Percentiles rank a stretch among this genome's conserved stretches.
These are phyloP conservation scores for Gouania willdenowi DNA, from an alignment of 2,797 vertebrate species.

Conservation along the genomic window DNA sequence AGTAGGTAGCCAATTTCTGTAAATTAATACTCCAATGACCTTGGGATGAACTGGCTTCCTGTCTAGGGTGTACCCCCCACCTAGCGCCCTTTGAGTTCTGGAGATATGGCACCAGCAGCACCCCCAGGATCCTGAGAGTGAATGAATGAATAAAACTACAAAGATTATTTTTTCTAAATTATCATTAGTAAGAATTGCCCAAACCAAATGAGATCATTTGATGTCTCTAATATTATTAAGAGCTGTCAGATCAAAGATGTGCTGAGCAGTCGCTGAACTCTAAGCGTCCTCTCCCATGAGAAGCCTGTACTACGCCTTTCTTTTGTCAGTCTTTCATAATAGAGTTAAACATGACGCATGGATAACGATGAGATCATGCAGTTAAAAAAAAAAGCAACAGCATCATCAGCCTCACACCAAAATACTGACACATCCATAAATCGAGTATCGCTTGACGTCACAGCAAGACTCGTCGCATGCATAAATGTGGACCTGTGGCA, in stretches of 20 bases:
- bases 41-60: no score
- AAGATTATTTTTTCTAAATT: no score
- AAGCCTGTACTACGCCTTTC: slow-evolving; percentile 41
- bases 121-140: no score
- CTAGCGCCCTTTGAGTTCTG: no score
- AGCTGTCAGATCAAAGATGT: slow-evolving; percentile 65
- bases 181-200: slow-evolving; percentile 34
- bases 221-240: slow-evolving; percentile 54
- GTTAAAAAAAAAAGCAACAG: slow-evolving; percentile 38
- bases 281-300: slow-evolving; percentile 50
- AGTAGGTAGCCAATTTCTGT: no score
- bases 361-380: slow-evolving; percentile 48
- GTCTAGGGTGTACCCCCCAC: no score
- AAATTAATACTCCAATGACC: no score
- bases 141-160: no score
- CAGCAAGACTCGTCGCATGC: slow-evolving; percentile 15
- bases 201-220: slow-evolving; percentile 51
- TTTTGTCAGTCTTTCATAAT: slow-evolving; percentile 45
- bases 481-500: slow-evolving; percentile 51
- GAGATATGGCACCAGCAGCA: no score
- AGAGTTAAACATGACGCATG: slow-evolving; percentile 14
- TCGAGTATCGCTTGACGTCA: slow-evolving; percentile 53
- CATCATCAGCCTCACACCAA: slow-evolving; percentile 24
- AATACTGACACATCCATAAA: slow-evolving; percentile 53
- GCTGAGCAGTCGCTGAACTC: slow-evolving; percentile 54